Conservation (phyloP, 1,140 invertebrate genomes). For the Apis dorsata region DNA sequence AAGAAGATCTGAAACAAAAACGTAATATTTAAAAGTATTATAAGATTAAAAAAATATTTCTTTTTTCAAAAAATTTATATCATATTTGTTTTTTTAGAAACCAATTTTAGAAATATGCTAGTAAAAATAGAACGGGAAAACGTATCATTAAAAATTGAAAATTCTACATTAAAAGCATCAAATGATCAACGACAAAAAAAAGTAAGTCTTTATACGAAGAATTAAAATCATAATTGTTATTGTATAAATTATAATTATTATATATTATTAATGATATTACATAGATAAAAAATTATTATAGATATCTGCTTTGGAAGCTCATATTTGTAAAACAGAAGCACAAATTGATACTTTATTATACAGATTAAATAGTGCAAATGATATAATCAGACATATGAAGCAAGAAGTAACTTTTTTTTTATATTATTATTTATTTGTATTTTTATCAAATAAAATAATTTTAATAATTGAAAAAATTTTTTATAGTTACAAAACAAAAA, state of each 20-base stretch:
- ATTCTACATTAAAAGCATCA: constrained; percentile 82
- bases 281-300: constrained; percentile 37
- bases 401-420: constrained; percentile 72
- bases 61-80: constrained; percentile 28
- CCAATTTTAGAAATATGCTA: constrained; percentile 83
- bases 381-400: constrained; percentile 75
- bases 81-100: constrained; percentile 77
- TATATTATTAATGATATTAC: constrained; percentile 68
- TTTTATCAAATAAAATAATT: background rate
- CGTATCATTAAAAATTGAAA: constrained; percentile 83
- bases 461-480: background rate
- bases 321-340: constrained; percentile 74
- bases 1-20: constrained; percentile 78
- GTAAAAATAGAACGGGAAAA: constrained; percentile 85
- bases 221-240: constrained; percentile 16
- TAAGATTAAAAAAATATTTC: background rate
- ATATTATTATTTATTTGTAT: background rate
- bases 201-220: constrained; percentile 63
- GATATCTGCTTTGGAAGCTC: constrained; percentile 78
- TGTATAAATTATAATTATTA: too few species aligned
- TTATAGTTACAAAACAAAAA: constrained; percentile 84
- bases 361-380: constrained; percentile 78
- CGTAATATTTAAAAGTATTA: constrained; percentile 66
- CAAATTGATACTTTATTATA: constrained; percentile 75
- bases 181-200: constrained; percentile 83